Evolutionary conservation across 2,888 invertebrate species (phyloP).

Genomic region (Plagodis pulveraria): DNA sequence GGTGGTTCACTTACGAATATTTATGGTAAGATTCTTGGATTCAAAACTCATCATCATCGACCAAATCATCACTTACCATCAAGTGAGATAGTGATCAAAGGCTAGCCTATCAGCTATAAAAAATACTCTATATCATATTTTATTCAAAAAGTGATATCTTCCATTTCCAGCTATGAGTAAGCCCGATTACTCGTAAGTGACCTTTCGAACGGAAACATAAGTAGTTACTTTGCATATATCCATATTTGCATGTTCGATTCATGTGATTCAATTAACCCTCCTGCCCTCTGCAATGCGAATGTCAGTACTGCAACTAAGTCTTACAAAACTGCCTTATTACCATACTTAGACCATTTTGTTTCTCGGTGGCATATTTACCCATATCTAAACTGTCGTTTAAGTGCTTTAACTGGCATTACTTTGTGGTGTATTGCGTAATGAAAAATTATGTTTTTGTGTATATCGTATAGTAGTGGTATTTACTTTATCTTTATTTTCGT

Average conservation of each 20-base stretch:
- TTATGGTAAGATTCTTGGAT: no score
- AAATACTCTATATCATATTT: no score
- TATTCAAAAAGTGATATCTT: not conserved
- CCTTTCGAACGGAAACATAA: conserved; percentile 17
- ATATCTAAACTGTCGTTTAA: conserved; percentile 1
- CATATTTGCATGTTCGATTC: conserved; percentile 41
- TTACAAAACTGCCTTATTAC: conserved; percentile 7
- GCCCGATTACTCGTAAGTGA: conserved; percentile 9
- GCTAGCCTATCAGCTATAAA: no score
- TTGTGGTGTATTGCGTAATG: not conserved
- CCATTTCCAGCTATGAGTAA: not conserved
- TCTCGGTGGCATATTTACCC: conserved; percentile 2
- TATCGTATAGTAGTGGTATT: not conserved
- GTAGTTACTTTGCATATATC: conserved; percentile 24
- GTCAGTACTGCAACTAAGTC: conserved; percentile 41
- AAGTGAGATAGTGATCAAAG: no score
- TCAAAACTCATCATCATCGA: no score
- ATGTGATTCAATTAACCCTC: conserved; percentile 44
- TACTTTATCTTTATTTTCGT: not conserved
- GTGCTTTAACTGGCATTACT: conserved; percentile 2
- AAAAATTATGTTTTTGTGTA: no score
- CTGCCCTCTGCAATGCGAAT: conserved; percentile 34
- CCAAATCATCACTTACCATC: no score
- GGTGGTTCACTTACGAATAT: no score
- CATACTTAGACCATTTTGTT: conserved; percentile 9